Evolutionary conservation across 2,113 vertebrate genomes (phyloP).

Genomic region (Morone chrysops): DNA sequence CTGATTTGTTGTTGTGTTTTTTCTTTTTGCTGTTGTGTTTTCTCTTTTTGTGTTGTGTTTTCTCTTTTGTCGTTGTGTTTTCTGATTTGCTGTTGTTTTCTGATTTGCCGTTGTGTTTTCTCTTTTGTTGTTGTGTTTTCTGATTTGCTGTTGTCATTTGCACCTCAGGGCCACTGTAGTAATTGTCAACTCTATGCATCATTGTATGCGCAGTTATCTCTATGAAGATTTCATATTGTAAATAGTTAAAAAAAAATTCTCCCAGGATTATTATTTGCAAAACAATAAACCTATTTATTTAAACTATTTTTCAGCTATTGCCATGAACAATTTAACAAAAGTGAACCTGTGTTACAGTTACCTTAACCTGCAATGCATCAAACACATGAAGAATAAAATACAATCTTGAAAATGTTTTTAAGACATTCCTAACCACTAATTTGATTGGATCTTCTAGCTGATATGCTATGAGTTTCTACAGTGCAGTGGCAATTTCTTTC

Average conservation of each 20-base stretch:
- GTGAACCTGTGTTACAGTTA: neutral
- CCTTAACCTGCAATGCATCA: neutral
- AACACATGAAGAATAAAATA: neutral
- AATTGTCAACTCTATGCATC: neutral
- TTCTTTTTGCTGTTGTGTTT: no score
- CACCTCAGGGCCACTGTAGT: no score
- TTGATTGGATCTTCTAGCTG: constrained; percentile 45
- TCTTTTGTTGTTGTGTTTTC: no score
- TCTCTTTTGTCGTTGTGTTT: no score
- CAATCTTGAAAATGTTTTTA: neutral
- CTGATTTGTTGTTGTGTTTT: no score
- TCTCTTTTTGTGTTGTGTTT: no score
- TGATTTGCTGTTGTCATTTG: no score
- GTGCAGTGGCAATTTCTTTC: constrained; percentile 21
- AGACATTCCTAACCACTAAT: neutral
- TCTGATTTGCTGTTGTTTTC: no score
- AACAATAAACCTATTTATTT: neutral
- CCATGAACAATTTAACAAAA: neutral
- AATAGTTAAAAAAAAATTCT: neutral
- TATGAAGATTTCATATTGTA: neutral
- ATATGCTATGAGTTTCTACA: constrained; percentile 32
- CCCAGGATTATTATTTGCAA: neutral
- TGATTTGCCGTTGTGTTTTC: no score
- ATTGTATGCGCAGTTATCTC: neutral
- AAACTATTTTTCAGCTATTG: neutral